These are phyloP conservation scores for Microplitis manilae DNA, from an alignment of 2,888 invertebrate species.

Conservation along the genomic window DNA sequence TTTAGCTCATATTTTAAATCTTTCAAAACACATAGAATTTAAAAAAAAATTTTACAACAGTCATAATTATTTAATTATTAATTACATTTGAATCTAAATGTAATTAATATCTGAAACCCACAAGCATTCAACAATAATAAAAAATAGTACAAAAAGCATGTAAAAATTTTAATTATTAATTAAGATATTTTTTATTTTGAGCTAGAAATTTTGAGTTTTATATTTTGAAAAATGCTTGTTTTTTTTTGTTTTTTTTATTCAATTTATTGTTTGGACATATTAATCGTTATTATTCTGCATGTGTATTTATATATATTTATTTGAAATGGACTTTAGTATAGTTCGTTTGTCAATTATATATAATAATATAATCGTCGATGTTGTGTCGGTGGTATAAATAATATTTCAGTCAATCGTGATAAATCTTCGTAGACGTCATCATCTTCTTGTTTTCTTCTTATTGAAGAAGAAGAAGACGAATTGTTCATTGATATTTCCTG, in stretches of 20 bases:
- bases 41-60: not conserved
- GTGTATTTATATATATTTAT: not conserved
- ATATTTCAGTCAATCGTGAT: constrained; percentile 47
- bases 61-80: constrained; percentile 13
- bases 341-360: not conserved
- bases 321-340: constrained; percentile 26
- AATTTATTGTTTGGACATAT: constrained; percentile 14
- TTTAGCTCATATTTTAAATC: not conserved
- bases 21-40: constrained; percentile 9
- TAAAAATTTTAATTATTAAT: constrained; percentile 41
- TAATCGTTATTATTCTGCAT: not conserved
- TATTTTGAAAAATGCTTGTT: constrained; percentile 9
- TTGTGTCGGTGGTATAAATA: constrained; percentile 50
- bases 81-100: not conserved
- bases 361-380: constrained; percentile 36
- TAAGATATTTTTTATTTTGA: constrained; percentile 2
- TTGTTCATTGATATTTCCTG: constrained; percentile 47
- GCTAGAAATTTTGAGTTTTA: not conserved
- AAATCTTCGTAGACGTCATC: constrained; percentile 45
- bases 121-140: constrained; percentile 15
- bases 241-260: constrained; percentile 30
- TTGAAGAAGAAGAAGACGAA: constrained; percentile 31
- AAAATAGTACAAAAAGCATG: constrained; percentile 52
- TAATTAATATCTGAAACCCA: not conserved
- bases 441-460: constrained; percentile 24